A percentile compares a stretch with the other conserved stretches of the same genome.
Evolutionary conservation across 23 tunicate species (phyloP).

Genomic region (Trididemnum miniatum): DNA sequence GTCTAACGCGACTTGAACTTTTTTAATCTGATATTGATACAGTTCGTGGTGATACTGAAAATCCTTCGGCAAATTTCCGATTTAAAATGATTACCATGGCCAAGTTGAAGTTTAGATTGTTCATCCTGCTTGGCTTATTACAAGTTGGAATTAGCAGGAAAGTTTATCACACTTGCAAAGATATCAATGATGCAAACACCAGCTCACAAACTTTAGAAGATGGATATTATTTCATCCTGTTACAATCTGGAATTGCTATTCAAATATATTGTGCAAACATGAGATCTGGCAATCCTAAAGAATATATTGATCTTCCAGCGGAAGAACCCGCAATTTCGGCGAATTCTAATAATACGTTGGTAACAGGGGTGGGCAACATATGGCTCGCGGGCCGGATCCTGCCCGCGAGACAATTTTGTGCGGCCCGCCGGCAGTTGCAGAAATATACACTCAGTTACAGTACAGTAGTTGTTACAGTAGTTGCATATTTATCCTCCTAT

Average conservation of each 20-base stretch:
- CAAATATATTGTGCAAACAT: conserved; percentile 45
- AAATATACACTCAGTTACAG: no score
- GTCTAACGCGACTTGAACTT: no score
- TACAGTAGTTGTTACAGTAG: no score
- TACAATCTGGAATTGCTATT: conserved; percentile 38
- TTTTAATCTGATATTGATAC: no score
- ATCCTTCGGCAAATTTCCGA: no score
- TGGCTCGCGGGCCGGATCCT: no score
- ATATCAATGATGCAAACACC: conserved; percentile 25
- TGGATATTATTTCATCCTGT: conserved; percentile 39
- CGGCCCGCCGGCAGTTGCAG: no score
- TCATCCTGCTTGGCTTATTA: neutral
- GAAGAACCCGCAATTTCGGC: conserved; percentile 42
- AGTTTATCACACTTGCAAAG: conserved; percentile 48
- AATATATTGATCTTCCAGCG: conserved; percentile 31
- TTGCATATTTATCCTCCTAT: no score
- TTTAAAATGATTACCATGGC: no score
- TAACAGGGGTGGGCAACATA: no score
- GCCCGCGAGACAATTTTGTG: no score
- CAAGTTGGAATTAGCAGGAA: neutral
- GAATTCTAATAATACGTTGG: conserved; percentile 50
- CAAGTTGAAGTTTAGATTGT: neutral
- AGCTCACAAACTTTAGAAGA: conserved; percentile 8
- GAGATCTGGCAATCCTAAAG: conserved; percentile 15
- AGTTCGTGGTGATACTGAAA: no score